Conservation (phyloP, 2,888 invertebrate species). For the Euplagia quadripunctaria region DNA sequence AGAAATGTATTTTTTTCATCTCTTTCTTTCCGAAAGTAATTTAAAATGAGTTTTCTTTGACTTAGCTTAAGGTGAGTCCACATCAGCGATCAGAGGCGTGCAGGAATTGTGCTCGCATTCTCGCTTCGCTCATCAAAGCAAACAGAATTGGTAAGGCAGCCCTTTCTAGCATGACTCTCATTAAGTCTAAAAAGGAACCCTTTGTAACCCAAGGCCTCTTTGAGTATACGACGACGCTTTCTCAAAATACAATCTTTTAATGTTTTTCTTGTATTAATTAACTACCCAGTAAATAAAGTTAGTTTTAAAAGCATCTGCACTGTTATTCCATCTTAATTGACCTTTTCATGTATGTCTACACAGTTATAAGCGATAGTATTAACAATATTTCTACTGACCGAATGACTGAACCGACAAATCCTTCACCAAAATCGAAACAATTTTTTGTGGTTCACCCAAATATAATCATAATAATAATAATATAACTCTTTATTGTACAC, state of each 20-base stretch:
- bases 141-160: conserved; percentile 53
- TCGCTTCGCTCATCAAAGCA: conserved; percentile 44
- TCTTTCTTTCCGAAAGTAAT: neutral
- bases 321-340: too few species aligned
- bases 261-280: conserved; percentile 43
- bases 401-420: too few species aligned
- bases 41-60: conserved; percentile 14
- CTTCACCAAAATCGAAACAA: too few species aligned
- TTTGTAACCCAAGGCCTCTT: conserved; percentile 31
- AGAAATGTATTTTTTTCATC: conserved; percentile 38
- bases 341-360: too few species aligned
- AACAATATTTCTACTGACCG: too few species aligned
- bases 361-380: too few species aligned
- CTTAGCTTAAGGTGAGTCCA: conserved; percentile 16
- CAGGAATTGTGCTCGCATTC: conserved; percentile 24
- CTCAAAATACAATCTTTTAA: conserved; percentile 49
- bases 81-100: conserved; percentile 35
- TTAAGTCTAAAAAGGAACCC: conserved; percentile 50
- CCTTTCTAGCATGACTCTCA: conserved; percentile 44
- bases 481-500: too few species aligned
- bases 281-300: conserved; percentile 28
- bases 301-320: conserved; percentile 1
- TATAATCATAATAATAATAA: too few species aligned
- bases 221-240: conserved; percentile 37
- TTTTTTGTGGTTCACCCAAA: too few species aligned